Conservation (phyloP, 2,888 invertebrate species). For the Drosophila koepferae region DNA sequence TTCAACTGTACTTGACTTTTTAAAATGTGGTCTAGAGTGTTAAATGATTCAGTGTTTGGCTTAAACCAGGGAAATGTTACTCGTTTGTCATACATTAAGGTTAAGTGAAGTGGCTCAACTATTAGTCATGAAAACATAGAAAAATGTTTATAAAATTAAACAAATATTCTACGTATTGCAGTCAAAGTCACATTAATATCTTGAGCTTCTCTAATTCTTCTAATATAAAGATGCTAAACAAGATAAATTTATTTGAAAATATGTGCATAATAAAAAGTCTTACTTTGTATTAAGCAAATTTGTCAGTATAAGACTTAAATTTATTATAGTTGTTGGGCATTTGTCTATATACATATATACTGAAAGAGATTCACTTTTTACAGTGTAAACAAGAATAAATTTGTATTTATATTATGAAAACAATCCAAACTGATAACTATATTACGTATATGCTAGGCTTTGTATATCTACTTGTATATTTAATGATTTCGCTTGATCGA, state of each 20-base stretch:
- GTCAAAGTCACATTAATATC: neutral
- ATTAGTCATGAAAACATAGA: neutral
- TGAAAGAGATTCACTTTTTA: neutral
- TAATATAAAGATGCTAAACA: too few species aligned
- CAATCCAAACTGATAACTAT: neutral
- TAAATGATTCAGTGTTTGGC: conserved; percentile 2
- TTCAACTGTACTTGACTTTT: conserved; percentile 7
- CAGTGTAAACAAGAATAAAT: neutral
- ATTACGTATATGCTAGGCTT: too few species aligned
- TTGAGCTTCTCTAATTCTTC: neutral
- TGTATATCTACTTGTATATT: neutral
- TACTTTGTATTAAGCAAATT: conserved; percentile 1
- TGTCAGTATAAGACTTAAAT: neutral
- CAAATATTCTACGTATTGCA: neutral
- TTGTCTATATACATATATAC: neutral
- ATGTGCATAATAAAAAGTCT: neutral
- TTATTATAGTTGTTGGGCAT: neutral
- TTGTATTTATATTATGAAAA: neutral
- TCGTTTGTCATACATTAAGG: neutral
- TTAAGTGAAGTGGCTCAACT: neutral
- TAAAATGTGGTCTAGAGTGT: neutral
- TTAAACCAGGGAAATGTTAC: neutral
- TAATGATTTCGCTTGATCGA: too few species aligned
- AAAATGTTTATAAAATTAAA: too few species aligned
- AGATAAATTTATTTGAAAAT: neutral